Conservation (phyloP, 30 jellyfish, hydroid and myxozoan genomes). For the Cassiopea andromeda region DNA sequence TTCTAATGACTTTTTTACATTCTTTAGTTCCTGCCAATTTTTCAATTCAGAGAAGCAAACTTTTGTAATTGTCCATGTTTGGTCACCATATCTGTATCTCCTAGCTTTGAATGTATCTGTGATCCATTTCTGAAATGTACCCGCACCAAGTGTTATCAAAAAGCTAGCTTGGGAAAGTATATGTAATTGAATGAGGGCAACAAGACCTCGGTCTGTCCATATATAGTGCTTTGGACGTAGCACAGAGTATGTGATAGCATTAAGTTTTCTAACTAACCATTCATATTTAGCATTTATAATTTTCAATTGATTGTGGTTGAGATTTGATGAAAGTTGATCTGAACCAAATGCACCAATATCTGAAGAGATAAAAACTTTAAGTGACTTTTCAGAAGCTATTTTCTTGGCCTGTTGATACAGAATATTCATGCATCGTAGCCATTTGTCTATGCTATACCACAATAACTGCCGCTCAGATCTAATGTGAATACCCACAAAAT, state of each 20-base stretch:
- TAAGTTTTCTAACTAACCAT: conserved; percentile 48
- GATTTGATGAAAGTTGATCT: conserved; percentile 67
- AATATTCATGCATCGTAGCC: conserved; percentile 69
- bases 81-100: conserved; percentile 26
- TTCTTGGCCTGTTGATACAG: conserved; percentile 61
- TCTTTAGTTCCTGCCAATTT: conserved; percentile 24
- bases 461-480: conserved; percentile 91
- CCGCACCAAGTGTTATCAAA: conserved; percentile 94
- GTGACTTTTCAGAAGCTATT: conserved; percentile 7
- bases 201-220: conserved; percentile 96
- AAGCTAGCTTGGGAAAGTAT: conserved; percentile 79
- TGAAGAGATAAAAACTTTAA: conserved; percentile 75
- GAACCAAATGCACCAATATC: conserved; percentile 91
- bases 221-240: conserved; percentile 70
- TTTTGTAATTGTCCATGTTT: conserved; percentile 82
- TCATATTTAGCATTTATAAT: conserved; percentile 10
- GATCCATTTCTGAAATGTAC: conserved; percentile 96
- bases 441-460: conserved; percentile 81
- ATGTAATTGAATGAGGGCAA: conserved; percentile 82
- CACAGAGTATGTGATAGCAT: conserved; percentile 65
- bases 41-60: conserved; percentile 83
- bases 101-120: conserved; percentile 71
- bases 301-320: conserved; percentile 44
- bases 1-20: neutral
- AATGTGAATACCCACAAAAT: conserved; percentile 86